phyloP scores from a whole-genome alignment of 2,113 vertebrate species.

The Accipiter virgatus region DNA sequence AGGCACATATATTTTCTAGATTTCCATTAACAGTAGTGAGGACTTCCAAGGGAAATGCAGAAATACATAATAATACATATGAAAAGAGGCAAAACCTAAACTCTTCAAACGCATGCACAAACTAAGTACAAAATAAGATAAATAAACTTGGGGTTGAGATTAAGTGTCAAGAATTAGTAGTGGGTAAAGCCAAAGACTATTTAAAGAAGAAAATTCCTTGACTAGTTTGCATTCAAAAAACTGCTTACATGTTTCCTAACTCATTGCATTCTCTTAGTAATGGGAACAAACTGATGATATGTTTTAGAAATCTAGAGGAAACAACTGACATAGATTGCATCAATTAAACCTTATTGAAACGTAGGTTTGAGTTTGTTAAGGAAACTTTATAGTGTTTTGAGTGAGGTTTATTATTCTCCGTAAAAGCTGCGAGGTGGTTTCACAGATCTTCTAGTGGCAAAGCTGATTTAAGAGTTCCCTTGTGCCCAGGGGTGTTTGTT shows the following conservation, averaged over 20 bases:
- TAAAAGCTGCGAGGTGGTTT: neutral
- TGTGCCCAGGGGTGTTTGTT: neutral
- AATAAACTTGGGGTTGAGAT: neutral
- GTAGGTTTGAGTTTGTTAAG: neutral
- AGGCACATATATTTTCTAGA: neutral
- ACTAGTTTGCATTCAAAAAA: neutral
- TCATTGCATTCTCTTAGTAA: neutral
- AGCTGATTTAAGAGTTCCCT: neutral
- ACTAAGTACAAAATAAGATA: neutral
- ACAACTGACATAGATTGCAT: neutral
- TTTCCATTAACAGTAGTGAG: neutral
- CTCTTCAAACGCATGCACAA: neutral
- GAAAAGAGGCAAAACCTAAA: neutral
- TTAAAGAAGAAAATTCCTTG: neutral
- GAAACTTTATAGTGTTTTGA: neutral
- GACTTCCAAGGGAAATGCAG: neutral
- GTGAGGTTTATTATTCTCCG: neutral
- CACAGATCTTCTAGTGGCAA: neutral
- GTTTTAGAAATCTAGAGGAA: neutral
- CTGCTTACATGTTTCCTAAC: neutral
- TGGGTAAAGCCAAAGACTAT: neutral
- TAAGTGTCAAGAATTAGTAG: neutral
- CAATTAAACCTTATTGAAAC: neutral
- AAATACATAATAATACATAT: neutral
- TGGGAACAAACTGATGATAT: neutral